Base-by-base conservation (phyloP, 1,140 invertebrate genomes). In the Drosophila funebris region DNA sequence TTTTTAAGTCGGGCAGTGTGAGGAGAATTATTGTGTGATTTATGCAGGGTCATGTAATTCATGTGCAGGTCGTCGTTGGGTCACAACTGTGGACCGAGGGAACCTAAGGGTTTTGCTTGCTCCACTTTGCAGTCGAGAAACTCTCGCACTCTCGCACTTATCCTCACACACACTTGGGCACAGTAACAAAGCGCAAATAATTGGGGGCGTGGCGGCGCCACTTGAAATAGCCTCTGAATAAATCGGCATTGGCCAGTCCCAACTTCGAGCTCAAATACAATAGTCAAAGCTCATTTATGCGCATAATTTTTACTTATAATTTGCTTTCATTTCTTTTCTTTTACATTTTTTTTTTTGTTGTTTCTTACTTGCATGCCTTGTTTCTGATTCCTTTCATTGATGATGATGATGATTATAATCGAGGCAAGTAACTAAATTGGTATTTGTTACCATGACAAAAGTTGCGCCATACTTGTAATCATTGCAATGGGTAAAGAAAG, bases 301-400 rank as follows among this genome's bases (percentile, higher is more conserved):
- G 77, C 81, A 85, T 85, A 85, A 72, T 63, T 81, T 76, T 78
- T 67, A 70, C 56, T 64, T 64, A 62, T 87, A 70, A 81, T 73
- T 80, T 80, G 48, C 36, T 63, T 79, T 79, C 53, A 54, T 73
- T 70, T 37, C 27, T 48, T 3, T 54, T 64, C 53, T 61, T 48
- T 44, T 60, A 14, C 31, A 11, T 29, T 44, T 52, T 37, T 53
- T 57, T 27, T 18, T 14, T 24, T 27, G 39, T 6, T 9, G 20
- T 3, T 48, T 14, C 24, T n/a, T 56, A 33, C 24, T 62, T 18
- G 27, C 29, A 6, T 18, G 13, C 36, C 50, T 33, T 43, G n/a
- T 36, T n/a, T 13, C 20, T 11, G 9, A 46, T 24, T 52, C 33
- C 44, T 20, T 22, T 29, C 54, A 66, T 52, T 67, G 44, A 54